Evolutionary conservation across 2,888 invertebrate species (phyloP).

Genomic region (Gisinianus flammeolus): DNA sequence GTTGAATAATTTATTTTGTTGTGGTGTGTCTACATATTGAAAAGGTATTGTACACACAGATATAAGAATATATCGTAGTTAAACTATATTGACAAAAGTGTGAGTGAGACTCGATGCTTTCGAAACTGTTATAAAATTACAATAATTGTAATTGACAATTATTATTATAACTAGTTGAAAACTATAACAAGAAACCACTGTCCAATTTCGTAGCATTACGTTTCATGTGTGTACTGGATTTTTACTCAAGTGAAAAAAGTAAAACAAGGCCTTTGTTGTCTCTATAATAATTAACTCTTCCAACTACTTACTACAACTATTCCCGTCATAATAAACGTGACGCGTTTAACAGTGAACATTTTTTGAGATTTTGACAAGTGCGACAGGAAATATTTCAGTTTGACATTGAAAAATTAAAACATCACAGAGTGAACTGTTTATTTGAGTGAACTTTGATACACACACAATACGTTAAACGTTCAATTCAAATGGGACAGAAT

Average conservation of each 20-base stretch:
- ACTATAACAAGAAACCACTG: not conserved
- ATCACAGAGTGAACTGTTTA: too few relatives aligned
- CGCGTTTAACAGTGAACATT: too few relatives aligned
- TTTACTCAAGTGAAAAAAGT: not conserved
- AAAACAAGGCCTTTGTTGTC: not conserved
- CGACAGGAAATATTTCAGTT: too few relatives aligned
- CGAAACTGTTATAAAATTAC: not conserved
- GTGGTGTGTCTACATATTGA: constrained; percentile 4
- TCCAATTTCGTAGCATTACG: not conserved
- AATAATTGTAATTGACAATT: not conserved
- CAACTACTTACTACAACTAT: too few relatives aligned
- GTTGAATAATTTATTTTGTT: not conserved
- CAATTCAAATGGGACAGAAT: not conserved
- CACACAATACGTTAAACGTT: not conserved
- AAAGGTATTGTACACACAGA: not conserved
- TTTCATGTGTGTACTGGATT: not conserved
- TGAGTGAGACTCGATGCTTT: not conserved
- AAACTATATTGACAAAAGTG: constrained; percentile 2
- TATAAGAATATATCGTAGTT: too few relatives aligned
- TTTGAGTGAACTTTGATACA: too few relatives aligned
- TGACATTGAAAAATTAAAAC: too few relatives aligned
- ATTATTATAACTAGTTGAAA: not conserved
- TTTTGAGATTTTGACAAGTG: too few relatives aligned
- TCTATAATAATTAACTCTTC: too few relatives aligned
- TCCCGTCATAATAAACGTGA: too few relatives aligned